Evolutionary conservation across 2,113 vertebrate species (phyloP).

Genomic region (Eonycteris spelaea): DNA sequence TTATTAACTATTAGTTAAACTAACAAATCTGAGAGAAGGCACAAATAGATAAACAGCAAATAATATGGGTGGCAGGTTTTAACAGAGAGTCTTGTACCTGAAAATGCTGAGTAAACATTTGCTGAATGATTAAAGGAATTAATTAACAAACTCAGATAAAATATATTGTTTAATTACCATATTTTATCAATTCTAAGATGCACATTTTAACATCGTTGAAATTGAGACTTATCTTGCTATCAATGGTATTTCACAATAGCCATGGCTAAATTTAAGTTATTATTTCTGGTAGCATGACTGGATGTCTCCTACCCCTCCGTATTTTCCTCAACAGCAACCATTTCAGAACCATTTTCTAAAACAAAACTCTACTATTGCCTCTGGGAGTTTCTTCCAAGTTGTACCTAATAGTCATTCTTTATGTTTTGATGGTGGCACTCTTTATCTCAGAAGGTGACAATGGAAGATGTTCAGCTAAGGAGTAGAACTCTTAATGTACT

Average conservation of each 20-base stretch:
- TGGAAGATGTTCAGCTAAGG: not conserved
- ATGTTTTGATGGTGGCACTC: not conserved
- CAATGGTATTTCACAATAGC: not conserved
- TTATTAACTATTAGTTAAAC: not conserved
- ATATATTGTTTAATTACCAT: not conserved
- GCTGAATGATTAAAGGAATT: not conserved
- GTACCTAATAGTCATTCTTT: not conserved
- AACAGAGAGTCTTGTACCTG: not conserved
- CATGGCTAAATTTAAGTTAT: not conserved
- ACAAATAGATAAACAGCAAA: not conserved
- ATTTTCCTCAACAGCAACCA: not conserved
- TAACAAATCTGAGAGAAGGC: not conserved
- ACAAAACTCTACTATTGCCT: not conserved
- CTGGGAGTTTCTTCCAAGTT: not conserved
- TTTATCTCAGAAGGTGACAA: not conserved
- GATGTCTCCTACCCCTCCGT: not conserved
- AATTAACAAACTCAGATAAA: not conserved
- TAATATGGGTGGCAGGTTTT: not conserved
- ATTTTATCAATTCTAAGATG: not conserved
- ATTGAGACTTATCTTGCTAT: not conserved
- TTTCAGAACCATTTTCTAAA: not conserved
- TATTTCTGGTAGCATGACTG: not conserved
- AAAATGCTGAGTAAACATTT: not conserved
- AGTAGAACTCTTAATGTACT: not conserved
- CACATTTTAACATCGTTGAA: not conserved